Evolutionary conservation across 1,140 invertebrate species (phyloP).

Genomic region (Panonychus citri): DNA sequence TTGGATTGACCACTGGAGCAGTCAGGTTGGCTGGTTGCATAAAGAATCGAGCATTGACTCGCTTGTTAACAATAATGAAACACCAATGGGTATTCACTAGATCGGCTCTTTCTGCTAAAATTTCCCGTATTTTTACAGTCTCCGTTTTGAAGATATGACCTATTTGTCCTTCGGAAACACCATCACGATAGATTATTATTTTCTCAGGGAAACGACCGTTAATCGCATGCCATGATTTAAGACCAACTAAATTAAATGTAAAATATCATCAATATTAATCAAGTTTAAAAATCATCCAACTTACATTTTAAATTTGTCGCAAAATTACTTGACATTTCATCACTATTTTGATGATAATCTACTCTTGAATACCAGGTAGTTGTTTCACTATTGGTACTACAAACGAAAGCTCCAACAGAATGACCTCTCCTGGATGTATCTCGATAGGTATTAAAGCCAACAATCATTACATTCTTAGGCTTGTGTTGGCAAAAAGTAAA

Average conservation of each 20-base stretch:
- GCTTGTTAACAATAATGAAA: background rate
- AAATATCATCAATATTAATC: too few relatives aligned
- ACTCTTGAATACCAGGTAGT: constrained; percentile 44
- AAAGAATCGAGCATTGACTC: background rate
- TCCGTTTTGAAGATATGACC: constrained; percentile 22
- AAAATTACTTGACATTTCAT: constrained; percentile 24
- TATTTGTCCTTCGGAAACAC: constrained; percentile 28
- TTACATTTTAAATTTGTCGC: constrained; percentile 20
- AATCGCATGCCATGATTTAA: constrained; percentile 24
- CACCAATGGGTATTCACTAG: background rate
- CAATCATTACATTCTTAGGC: constrained; percentile 23
- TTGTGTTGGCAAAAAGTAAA: too few relatives aligned
- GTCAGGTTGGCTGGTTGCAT: background rate
- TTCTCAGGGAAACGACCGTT: constrained; percentile 19
- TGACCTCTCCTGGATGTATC: constrained; percentile 16
- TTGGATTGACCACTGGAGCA: constrained; percentile 35
- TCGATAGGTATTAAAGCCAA: constrained; percentile 30
- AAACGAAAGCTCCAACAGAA: constrained; percentile 26
- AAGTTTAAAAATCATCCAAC: constrained; percentile 9
- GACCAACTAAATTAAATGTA: constrained; percentile 14
- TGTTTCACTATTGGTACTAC: constrained; percentile 27
- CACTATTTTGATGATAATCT: constrained; percentile 21
- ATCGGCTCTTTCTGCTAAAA: background rate
- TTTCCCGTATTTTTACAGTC: constrained; percentile 16
- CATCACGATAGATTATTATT: constrained; percentile 28